A percentile compares a stretch with the other conserved stretches of the same genome.
phyloP scores from a whole-genome alignment of 35 echinoderm and acorn worm genomes.

The Ophiothrix spiculata region DNA sequence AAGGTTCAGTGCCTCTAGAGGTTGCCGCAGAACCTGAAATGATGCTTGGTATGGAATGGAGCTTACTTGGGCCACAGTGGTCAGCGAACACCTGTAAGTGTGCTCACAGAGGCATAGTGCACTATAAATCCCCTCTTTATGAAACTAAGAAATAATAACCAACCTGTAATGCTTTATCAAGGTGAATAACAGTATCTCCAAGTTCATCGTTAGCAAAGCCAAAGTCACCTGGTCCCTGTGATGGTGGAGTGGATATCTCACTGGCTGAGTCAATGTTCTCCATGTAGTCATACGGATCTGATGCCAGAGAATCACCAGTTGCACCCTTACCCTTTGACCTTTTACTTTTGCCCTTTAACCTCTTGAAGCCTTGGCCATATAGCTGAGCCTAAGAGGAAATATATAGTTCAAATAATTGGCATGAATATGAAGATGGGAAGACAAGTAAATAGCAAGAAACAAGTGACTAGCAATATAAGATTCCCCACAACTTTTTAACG shows the following conservation, averaged over 20 bases:
- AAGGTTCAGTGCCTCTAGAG: too few relatives aligned
- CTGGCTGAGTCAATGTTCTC: constrained; percentile 94
- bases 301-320: constrained; percentile 17
- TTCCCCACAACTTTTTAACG: neutral
- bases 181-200: constrained; percentile 93
- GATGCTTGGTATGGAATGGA: too few relatives aligned
- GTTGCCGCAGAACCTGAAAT: too few relatives aligned
- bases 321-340: neutral
- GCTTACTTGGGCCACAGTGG: too few relatives aligned
- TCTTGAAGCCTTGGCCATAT: constrained; percentile 51
- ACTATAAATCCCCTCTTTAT: too few relatives aligned
- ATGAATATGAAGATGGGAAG: neutral
- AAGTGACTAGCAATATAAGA: neutral
- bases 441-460: neutral
- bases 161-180: constrained; percentile 95
- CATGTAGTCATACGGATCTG: constrained; percentile 78
- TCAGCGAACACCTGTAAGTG: too few relatives aligned
- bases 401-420: neutral
- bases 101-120: too few relatives aligned
- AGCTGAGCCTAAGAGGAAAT: constrained; percentile 57
- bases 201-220: constrained; percentile 97
- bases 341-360: neutral
- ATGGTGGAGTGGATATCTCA: constrained; percentile 84
- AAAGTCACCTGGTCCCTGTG: constrained; percentile 65
- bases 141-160: constrained; percentile 50